Evolutionary conservation across 2,888 invertebrate species (phyloP).

Genomic region (Parnassius glacialis): DNA sequence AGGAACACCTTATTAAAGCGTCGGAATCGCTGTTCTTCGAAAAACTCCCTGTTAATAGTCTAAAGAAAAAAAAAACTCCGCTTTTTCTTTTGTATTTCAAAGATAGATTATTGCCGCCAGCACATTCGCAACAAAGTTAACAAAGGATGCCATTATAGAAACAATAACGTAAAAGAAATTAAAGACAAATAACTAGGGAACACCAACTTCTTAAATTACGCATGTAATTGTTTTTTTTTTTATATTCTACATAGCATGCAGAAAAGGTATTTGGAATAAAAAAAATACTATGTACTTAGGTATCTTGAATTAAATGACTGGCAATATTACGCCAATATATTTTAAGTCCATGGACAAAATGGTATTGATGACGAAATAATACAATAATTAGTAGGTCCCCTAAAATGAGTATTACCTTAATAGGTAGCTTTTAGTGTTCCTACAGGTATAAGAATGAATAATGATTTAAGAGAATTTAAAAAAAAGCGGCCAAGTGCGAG

Average conservation of each 20-base stretch:
- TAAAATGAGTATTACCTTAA: too few relatives aligned
- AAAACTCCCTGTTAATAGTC: constrained; percentile 14
- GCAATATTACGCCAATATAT: too few relatives aligned
- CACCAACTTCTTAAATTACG: not conserved
- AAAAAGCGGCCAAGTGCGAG: too few relatives aligned
- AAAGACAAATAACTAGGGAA: constrained; percentile 6
- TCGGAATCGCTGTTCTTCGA: constrained; percentile 6
- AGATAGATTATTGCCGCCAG: constrained; percentile 18
- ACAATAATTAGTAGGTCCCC: too few relatives aligned
- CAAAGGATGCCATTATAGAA: constrained; percentile 14
- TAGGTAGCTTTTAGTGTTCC: too few relatives aligned
- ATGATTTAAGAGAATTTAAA: too few relatives aligned
- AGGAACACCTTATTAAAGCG: constrained; percentile 17
- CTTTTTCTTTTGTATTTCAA: constrained; percentile 16
- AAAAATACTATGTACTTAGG: too few relatives aligned
- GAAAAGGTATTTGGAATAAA: too few relatives aligned
- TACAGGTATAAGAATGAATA: too few relatives aligned
- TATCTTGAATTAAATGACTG: not conserved
- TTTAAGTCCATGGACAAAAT: too few relatives aligned
- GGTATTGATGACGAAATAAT: too few relatives aligned
- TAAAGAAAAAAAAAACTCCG: constrained; percentile 5
- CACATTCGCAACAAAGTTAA: constrained; percentile 2
- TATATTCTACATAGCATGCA: too few relatives aligned
- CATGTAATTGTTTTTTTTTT: not conserved
- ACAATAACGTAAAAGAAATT: constrained; percentile 17